Base-by-base conservation (phyloP, 2,113 vertebrate genomes). In the Tragelaphus buxtoni region DNA sequence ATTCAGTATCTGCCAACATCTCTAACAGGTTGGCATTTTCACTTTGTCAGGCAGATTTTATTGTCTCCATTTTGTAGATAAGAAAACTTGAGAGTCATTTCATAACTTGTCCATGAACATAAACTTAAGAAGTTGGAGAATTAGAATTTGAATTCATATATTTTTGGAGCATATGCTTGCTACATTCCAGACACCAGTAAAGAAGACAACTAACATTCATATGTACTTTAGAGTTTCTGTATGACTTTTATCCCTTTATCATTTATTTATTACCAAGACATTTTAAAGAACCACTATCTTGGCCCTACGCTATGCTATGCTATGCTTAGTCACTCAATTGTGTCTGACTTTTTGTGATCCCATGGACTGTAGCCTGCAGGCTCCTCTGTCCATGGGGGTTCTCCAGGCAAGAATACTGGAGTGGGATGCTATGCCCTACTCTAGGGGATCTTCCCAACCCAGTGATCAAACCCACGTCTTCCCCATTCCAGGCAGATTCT, bases 381-480 rank as follows among this genome's bases (percentile, higher is more conserved):
- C 65, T 69, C 17, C 63, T 69, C 65, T 35, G 18, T 69, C n/a
- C n/a, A 5, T 11, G 65, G 18, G 18, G 9, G n/a, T 22, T 35
- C n/a, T 69, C n/a, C n/a, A 69, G 35, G n/a, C n/a, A 69, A 39
- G 65, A 39, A 69, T 22, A 69, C 4, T 22, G n/a, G 63, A 69
- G 18, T 22, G 9, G 65, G 18, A 9, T 69, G 18, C n/a, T 39
- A 22, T 39, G 9, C 65, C 65, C n/a, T 69, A 1, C 18, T 39
- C 65, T 18, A 69, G 18, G 65, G n/a, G 65, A 22, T 39, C n/a
- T 39, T 39, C 65, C n/a, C 65, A 69, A 22, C 65, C 18, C n/a
- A 69, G n/a, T 0, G 0, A 20, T 69, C n/a, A 1, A 39, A 69
- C 18, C 9, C 65, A 20, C 0, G 4, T 35, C 18, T 69, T n/a